Conservation (phyloP, 2,113 vertebrate genomes). For the Macquaria australasica region DNA sequence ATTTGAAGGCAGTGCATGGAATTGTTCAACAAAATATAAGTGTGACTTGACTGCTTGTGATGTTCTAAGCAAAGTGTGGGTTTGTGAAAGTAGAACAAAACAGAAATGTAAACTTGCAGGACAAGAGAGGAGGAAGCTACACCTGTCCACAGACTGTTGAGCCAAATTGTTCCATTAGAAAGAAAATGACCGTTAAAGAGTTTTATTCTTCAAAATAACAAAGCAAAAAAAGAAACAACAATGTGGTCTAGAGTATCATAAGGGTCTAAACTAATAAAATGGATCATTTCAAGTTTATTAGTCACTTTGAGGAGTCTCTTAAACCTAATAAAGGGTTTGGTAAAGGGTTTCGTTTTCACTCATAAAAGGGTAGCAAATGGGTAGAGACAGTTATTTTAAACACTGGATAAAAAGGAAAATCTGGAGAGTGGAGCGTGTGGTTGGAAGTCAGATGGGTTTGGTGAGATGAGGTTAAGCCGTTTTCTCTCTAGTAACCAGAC, state of each 20-base stretch:
- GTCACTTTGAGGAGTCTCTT: conserved; percentile 6
- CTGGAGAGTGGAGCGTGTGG: not conserved
- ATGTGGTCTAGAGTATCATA: not conserved
- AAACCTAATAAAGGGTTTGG: not conserved
- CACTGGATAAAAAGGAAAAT: not conserved
- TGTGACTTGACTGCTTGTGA: not conserved
- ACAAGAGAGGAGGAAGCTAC: not conserved
- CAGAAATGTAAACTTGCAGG: conserved; percentile 1
- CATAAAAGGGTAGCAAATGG: conserved; percentile 10
- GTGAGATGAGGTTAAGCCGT: not conserved
- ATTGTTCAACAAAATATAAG: no score
- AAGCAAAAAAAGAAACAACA: not conserved
- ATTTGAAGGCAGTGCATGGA: no score
- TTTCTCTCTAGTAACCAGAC: not conserved
- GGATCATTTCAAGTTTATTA: conserved; percentile 26
- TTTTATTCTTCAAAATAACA: conserved; percentile 3
- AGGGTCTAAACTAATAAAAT: not conserved
- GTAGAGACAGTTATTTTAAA: conserved; percentile 1
- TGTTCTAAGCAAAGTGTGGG: not conserved
- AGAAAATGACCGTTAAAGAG: not conserved
- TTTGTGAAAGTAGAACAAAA: not conserved
- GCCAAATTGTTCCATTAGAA: conserved; percentile 1
- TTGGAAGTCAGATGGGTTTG: no score
- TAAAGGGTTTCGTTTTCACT: not conserved
- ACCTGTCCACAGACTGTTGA: not conserved